phyloP scores from a whole-genome alignment of 2,797 vertebrate species.

The Sebastiscus albofasciatus region DNA sequence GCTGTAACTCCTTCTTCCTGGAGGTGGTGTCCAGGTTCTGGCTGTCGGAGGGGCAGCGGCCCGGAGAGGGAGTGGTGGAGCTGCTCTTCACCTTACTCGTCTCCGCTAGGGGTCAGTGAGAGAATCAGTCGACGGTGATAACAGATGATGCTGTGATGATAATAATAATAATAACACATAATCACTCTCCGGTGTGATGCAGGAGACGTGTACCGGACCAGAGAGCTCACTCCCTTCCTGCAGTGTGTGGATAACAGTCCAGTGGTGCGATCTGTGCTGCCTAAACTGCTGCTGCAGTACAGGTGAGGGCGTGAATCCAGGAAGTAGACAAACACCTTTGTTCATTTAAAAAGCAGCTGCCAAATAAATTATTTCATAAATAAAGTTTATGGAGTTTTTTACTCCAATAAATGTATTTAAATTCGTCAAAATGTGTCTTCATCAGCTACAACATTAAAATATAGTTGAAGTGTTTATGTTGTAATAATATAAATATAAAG shows the following conservation, averaged over 20 bases:
- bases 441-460: too few relatives aligned
- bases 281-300: slow-evolving; percentile 82
- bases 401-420: too few relatives aligned
- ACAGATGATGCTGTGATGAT: background rate
- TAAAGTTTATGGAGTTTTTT: too few relatives aligned
- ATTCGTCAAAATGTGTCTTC: too few relatives aligned
- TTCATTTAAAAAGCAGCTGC: background rate
- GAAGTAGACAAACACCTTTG: background rate
- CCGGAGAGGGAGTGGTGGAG: slow-evolving; percentile 75
- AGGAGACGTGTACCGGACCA: slow-evolving; percentile 80
- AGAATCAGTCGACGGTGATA: rapidly evolving
- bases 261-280: slow-evolving; percentile 83
- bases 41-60: slow-evolving; percentile 65
- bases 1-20: slow-evolving; percentile 84
- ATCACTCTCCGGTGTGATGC: background rate
- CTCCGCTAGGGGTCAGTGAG: slow-evolving; percentile 70
- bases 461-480: rapidly evolving
- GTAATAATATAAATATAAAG: too few relatives aligned
- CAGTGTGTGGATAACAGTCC: slow-evolving; percentile 83
- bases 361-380: too few relatives aligned
- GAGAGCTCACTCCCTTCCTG: slow-evolving; percentile 82
- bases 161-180: background rate
- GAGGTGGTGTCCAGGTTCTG: slow-evolving; percentile 85
- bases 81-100: slow-evolving; percentile 84
- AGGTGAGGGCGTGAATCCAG: slow-evolving; percentile 62